Evolutionary conservation across 2,888 invertebrate genomes (phyloP), one percentile per base, ranked within the genome.

Genomic region (Digitonthophagus gazella): DNA sequence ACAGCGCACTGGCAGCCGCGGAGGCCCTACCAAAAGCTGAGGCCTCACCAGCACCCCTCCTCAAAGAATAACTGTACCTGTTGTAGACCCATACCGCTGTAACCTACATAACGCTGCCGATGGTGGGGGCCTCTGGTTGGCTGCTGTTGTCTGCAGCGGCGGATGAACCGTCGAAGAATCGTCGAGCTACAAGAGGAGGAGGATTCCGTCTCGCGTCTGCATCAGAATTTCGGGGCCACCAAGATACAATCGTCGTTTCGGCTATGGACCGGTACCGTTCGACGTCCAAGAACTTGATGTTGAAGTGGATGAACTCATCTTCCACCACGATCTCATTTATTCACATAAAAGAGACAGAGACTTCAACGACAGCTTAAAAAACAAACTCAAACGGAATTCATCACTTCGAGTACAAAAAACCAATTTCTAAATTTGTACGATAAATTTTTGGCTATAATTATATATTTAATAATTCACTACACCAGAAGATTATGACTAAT

Each of bases 61-160:
- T 76, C 73, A 74, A 77, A 78, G 78, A 77, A 77, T 82, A 82
- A 82, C 82, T 81, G 82, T 82, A 82, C 81, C 80, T 80, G 82
- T 81, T 80, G 82, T 82, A 82, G 80, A 80, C 79, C 78, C 77
- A 80, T 79, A 80, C 80, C 74, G 75, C 76, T 79, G 77, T 82
- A 82, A 82, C 82, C 82, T 81, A 81, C 80, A 80, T 82, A 78
- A 55, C 16, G 56, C 18, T 57, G 18, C 5, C 56, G 65, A 66
- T 74, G 76, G 79, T 76, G 80, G 80, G 78, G 78, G 75, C 71
- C 73, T 75, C 71, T 72, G 76, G 76, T 76, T 78, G 76, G 72
- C 66, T 69, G 65, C 68, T 71, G 61, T 67, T 58, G 58, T 67
- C 58, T 69, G 65, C 55, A n/a, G 18, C n/a, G 18, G n/a, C 61